Base-by-base conservation (phyloP, 2,888 invertebrate genomes). In the Cyrtodaria siliqua region DNA sequence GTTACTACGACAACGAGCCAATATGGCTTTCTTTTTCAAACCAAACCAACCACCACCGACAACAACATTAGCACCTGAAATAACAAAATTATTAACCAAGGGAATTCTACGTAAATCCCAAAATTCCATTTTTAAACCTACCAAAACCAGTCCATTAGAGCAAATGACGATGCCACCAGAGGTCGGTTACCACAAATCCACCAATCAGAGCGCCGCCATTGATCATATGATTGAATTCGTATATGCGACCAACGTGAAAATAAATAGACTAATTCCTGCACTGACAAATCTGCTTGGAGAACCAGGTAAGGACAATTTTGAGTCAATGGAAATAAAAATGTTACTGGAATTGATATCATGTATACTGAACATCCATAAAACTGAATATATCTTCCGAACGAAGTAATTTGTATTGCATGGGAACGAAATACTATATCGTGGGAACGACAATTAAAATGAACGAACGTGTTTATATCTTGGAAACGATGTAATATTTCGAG, bases 271-370 rank as follows among this genome's bases (percentile, higher is more conserved):
- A 20, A 84, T 87, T 49, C 89, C 89, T 12, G 86, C 88, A 0
- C 66, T 90, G 49, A 88, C 89, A n/a, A 72, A 80, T 33, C 74
- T 89, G 2, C 69, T 88, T 23, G 88, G 86, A 12, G 88, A 90
- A 76, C 87, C 87, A 82, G 89, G 89, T 90, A 73, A 61, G 83
- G 49, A 12, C 33, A 33, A 8, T 33, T n/a, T n/a, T n/a, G n/a
- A n/a, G 33, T 33, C 33, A 33, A 33, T 33, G 12, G 33, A 4
- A 33, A 33, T n/a, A n/a, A n/a, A n/a, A n/a, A n/a, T n/a, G n/a
- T n/a, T n/a, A n/a, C n/a, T n/a, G n/a, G n/a, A n/a, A n/a, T n/a
- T n/a, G n/a, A n/a, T n/a, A n/a, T n/a, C n/a, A n/a, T n/a, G n/a
- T n/a, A n/a, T n/a, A n/a, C n/a, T n/a, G n/a, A n/a, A n/a, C n/a